Conservation (phyloP, 2,113 vertebrate genomes). For the Rousettus leschenaultii region DNA sequence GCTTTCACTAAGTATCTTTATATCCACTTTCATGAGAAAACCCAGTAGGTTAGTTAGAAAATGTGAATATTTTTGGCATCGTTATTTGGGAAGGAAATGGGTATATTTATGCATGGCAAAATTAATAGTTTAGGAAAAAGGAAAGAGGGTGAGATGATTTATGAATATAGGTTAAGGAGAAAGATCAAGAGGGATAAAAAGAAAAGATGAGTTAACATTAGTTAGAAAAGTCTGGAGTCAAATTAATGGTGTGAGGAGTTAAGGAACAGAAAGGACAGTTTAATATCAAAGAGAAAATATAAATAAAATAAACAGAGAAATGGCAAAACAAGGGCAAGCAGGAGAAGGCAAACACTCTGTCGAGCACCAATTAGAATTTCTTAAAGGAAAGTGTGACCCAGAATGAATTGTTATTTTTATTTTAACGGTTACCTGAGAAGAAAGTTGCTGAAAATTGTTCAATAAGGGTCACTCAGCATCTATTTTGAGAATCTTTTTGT, state of each 20-base stretch:
- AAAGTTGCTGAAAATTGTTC: conserved; percentile 3
- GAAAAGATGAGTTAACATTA: not conserved
- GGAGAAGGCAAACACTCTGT: not conserved
- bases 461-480: conserved; percentile 33
- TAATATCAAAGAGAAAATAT: conserved; percentile 15
- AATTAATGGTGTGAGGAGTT: not conserved
- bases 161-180: not conserved
- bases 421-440: conserved; percentile 37
- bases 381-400: conserved; percentile 59
- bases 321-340: conserved; percentile 55
- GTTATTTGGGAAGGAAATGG: not conserved
- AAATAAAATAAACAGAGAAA: conserved; percentile 2
- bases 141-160: not conserved
- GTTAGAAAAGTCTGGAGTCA: not conserved
- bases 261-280: not conserved
- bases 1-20: not conserved
- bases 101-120: not conserved
- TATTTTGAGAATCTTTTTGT: conserved; percentile 43
- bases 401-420: conserved; percentile 59
- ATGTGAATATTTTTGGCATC: not conserved
- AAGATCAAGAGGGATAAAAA: not conserved
- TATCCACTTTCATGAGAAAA: not conserved
- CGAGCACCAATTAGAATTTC: conserved; percentile 7
- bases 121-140: not conserved
- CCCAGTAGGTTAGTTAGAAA: not conserved